These are phyloP conservation scores for Lophura nycthemera DNA, from an alignment of 2,113 vertebrate species.

Conservation along the genomic window DNA sequence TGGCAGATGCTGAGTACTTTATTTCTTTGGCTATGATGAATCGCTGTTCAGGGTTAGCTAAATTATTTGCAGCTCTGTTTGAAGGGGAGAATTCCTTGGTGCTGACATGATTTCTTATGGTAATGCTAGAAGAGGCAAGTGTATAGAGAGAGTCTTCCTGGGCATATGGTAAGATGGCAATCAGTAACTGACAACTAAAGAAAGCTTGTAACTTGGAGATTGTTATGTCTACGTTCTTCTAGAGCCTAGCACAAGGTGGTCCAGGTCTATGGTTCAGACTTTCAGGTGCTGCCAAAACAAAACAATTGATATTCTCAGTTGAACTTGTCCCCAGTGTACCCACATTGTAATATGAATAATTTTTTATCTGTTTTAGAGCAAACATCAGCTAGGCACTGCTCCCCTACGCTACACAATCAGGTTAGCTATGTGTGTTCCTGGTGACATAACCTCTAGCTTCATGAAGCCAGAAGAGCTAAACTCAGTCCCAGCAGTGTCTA, in stretches of 20 bases:
- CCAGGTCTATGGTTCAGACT: not conserved
- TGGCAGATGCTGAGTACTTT: not conserved
- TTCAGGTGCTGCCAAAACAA: not conserved
- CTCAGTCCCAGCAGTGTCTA: not conserved
- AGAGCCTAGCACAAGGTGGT: not conserved
- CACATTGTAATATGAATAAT: not conserved
- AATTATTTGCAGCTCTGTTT: not conserved
- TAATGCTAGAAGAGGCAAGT: not conserved
- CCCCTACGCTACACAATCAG: not conserved
- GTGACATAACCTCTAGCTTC: not conserved
- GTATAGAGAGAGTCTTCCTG: not conserved
- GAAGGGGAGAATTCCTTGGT: not conserved
- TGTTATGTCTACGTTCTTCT: not conserved
- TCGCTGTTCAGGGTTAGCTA: not conserved
- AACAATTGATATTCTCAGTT: not conserved
- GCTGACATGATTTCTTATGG: rapidly evolving
- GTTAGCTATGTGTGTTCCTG: not conserved
- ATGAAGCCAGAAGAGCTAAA: not conserved
- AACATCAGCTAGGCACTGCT: not conserved
- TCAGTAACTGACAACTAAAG: not conserved
- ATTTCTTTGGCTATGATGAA: constrained; percentile 36
- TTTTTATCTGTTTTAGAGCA: not conserved
- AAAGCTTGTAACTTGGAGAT: not conserved
- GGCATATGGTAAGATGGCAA: not conserved
- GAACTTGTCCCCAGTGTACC: not conserved